phyloP scores from a whole-genome alignment of 1,140 invertebrate genomes.

The Zaprionus ornatus region DNA sequence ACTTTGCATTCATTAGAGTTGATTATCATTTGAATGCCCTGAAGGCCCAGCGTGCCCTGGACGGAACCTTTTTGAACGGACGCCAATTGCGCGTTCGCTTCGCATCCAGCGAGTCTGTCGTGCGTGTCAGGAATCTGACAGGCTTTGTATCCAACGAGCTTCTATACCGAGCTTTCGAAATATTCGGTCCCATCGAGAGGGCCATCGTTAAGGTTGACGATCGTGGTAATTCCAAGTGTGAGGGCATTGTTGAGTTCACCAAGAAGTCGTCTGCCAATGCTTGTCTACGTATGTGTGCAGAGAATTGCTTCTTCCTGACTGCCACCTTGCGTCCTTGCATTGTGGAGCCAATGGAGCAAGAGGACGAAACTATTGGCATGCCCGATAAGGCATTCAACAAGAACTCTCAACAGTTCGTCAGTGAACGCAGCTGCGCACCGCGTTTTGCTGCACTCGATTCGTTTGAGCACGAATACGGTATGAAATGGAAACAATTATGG shows the following conservation, averaged over 20 bases:
- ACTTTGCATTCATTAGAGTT: conserved; percentile 98
- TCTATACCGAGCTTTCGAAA: conserved; percentile 94
- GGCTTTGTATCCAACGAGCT: conserved; percentile 97
- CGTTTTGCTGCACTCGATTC: conserved; percentile 94
- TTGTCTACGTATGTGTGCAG: conserved; percentile 94
- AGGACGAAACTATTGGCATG: conserved; percentile 91
- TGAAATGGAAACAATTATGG: conserved; percentile 97
- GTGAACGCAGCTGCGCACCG: conserved; percentile 91
- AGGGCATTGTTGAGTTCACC: conserved; percentile 98
- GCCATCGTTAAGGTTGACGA: conserved; percentile 98
- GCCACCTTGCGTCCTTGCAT: conserved; percentile 94
- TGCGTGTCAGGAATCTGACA: conserved; percentile 96
- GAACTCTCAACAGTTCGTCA: conserved; percentile 91
- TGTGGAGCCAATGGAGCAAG: conserved; percentile 97
- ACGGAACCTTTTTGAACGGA: conserved; percentile 93
- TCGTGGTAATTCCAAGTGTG: conserved; percentile 95
- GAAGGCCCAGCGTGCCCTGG: conserved; percentile 96
- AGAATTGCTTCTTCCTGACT: conserved; percentile 97
- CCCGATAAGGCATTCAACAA: conserved; percentile 94
- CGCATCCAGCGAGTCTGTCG: conserved; percentile 95
- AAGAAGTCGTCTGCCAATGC: conserved; percentile 94
- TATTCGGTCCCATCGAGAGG: conserved; percentile 97
- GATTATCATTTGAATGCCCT: conserved; percentile 98
- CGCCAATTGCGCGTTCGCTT: conserved; percentile 95
- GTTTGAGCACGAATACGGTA: conserved; percentile 98